Evolutionary conservation across 2,113 vertebrate genomes (phyloP).

Genomic region (Vimba vimba): DNA sequence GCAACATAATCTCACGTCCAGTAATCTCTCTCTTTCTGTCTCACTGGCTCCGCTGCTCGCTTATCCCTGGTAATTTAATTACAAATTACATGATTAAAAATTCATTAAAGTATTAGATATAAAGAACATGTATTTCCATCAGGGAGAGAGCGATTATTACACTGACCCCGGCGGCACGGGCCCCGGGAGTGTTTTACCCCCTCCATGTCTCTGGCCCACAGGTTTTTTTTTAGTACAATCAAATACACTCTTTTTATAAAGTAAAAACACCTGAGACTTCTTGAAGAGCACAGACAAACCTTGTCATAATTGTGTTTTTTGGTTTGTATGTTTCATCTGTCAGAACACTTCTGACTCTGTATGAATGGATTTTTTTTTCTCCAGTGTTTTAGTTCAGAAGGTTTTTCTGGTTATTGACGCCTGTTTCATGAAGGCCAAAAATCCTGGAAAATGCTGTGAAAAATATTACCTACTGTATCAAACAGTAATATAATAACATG

Average conservation of each 20-base stretch:
- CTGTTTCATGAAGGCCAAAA: no score
- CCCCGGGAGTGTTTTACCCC: not conserved
- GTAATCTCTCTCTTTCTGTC: constrained; percentile 17
- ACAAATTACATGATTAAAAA: constrained; percentile 74
- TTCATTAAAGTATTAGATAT: constrained; percentile 75
- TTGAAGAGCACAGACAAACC: not conserved
- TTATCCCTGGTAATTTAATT: constrained; percentile 76
- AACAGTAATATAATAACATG: no score
- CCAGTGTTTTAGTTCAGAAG: no score
- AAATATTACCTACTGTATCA: no score
- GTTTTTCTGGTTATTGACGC: no score
- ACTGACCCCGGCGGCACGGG: constrained; percentile 32
- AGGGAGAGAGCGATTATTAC: constrained; percentile 41
- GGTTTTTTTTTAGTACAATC: not conserved
- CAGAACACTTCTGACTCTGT: no score
- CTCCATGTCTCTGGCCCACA: not conserved
- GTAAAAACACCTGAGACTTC: not conserved
- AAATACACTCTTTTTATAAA: not conserved
- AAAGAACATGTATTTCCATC: constrained; percentile 69
- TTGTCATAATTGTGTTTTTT: not conserved
- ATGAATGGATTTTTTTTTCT: no score
- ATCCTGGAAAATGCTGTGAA: no score
- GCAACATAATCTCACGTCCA: constrained; percentile 27
- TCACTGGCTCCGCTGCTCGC: constrained; percentile 15
- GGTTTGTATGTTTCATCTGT: not conserved